These are phyloP conservation scores for Petaurus breviceps DNA, from an alignment of 2,113 vertebrate genomes.

Conservation along the genomic window DNA sequence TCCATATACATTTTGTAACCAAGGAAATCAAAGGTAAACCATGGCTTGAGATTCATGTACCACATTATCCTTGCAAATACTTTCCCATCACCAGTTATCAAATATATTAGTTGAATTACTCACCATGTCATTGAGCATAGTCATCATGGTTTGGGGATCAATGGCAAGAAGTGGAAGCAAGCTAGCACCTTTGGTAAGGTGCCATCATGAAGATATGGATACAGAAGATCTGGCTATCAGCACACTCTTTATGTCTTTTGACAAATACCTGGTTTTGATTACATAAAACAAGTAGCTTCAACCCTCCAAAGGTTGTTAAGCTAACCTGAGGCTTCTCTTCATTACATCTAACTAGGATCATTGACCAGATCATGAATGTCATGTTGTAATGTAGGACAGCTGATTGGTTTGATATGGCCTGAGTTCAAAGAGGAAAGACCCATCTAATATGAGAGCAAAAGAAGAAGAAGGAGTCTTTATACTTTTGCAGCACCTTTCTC, in stretches of 20 bases:
- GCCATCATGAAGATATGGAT: not conserved
- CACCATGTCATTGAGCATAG: not conserved
- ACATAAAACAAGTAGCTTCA: conserved; percentile 15
- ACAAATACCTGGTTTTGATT: not conserved
- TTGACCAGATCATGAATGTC: not conserved
- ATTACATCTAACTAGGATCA: conserved; percentile 24
- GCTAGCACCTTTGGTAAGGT: not conserved
- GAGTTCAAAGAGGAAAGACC: not conserved
- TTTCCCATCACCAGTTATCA: conserved; percentile 26
- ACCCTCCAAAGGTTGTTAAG: not conserved
- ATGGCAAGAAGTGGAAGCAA: not conserved
- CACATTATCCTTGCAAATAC: conserved; percentile 6
- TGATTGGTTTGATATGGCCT: conserved; percentile 8
- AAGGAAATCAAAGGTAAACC: conserved; percentile 17
- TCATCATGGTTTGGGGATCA: not conserved
- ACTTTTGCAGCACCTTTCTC: not conserved
- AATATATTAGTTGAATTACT: conserved; percentile 31
- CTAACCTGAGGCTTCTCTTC: not conserved
- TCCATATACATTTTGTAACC: conserved; percentile 23
- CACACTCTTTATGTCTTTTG: not conserved
- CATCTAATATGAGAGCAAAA: not conserved
- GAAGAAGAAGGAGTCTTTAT: conserved; percentile 13
- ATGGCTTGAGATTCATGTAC: conserved; percentile 3
- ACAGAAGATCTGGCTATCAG: not conserved
- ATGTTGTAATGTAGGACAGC: not conserved